Percentiles rank a stretch among this genome's conserved stretches.
Conservation (phyloP, 2,113 vertebrate genomes). For the Cephalopterus ornatus region DNA sequence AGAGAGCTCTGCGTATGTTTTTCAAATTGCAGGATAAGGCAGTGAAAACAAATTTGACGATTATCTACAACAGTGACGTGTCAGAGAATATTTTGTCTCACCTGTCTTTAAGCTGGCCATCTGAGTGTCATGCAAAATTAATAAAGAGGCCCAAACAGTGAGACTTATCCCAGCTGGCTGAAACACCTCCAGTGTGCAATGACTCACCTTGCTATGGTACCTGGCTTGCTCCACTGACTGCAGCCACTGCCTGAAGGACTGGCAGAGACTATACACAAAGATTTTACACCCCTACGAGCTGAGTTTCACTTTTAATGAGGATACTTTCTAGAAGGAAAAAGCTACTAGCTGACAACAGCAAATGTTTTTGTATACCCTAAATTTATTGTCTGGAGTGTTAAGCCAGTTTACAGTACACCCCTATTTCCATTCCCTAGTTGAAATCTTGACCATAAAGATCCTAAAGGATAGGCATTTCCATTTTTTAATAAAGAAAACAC, state of each 20-base stretch:
- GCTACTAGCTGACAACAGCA: background rate
- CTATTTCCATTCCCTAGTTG: background rate
- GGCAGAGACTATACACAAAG: background rate
- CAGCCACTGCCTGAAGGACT: background rate
- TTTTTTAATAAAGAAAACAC: background rate
- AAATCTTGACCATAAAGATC: background rate
- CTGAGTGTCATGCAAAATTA: background rate
- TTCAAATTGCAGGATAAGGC: background rate
- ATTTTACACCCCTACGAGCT: background rate
- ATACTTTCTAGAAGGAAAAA: background rate
- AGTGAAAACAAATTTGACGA: background rate
- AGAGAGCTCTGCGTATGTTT: background rate
- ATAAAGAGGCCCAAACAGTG: background rate
- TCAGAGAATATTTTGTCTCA: background rate
- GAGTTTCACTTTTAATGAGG: background rate
- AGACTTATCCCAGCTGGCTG: background rate
- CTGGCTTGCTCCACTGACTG: background rate
- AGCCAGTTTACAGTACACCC: background rate
- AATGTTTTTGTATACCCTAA: background rate
- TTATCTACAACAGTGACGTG: background rate
- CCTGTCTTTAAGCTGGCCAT: background rate
- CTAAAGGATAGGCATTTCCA: background rate
- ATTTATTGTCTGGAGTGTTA: background rate
- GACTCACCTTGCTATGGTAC: fast-evolving
- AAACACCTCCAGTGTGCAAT: background rate